These are phyloP conservation scores for Rhimphoctona megacephalus DNA, from an alignment of 2,888 invertebrate genomes.

Conservation along the genomic window DNA sequence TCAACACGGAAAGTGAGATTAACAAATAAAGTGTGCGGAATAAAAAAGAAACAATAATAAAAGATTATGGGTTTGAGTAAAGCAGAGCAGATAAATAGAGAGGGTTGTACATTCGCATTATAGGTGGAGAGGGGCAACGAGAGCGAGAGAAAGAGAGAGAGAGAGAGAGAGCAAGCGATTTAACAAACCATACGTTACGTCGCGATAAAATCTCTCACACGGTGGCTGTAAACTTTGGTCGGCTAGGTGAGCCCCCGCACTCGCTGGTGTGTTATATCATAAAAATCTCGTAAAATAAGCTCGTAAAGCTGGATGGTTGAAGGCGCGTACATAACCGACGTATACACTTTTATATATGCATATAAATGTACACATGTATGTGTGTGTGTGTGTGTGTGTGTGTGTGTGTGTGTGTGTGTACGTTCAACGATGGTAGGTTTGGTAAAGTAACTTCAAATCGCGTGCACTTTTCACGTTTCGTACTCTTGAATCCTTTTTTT, in stretches of 20 bases:
- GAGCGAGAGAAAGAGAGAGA: slow-evolving; percentile 33
- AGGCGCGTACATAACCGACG: slow-evolving; percentile 69
- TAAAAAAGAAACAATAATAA: slow-evolving; percentile 16
- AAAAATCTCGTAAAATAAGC: slow-evolving; percentile 85
- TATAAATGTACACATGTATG: slow-evolving; percentile 10
- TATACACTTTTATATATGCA: slow-evolving; percentile 31
- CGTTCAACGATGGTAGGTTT: neutral
- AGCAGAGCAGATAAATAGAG: slow-evolving; percentile 55
- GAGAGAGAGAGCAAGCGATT: slow-evolving; percentile 79
- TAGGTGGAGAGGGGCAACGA: slow-evolving; percentile 22
- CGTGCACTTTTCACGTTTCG: slow-evolving; percentile 17
- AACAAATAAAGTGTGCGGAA: slow-evolving; percentile 43
- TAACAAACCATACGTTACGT: slow-evolving; percentile 84
- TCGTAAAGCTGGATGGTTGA: slow-evolving; percentile 81
- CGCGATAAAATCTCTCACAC: slow-evolving; percentile 84
- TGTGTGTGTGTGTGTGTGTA: slow-evolving; percentile 12
- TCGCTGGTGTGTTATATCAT: slow-evolving; percentile 82
- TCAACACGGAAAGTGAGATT: neutral
- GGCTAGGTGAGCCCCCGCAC: slow-evolving; percentile 74
- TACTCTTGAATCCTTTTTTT: slow-evolving; percentile 46
- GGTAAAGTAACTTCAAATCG: slow-evolving; percentile 5
- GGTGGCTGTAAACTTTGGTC: slow-evolving; percentile 81
- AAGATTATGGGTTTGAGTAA: slow-evolving; percentile 32
- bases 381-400: slow-evolving; percentile 6
- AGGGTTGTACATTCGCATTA: slow-evolving; percentile 53